Evolutionary conservation across 2,797 vertebrate genomes (phyloP).

Genomic region (Labeo calbasu): DNA sequence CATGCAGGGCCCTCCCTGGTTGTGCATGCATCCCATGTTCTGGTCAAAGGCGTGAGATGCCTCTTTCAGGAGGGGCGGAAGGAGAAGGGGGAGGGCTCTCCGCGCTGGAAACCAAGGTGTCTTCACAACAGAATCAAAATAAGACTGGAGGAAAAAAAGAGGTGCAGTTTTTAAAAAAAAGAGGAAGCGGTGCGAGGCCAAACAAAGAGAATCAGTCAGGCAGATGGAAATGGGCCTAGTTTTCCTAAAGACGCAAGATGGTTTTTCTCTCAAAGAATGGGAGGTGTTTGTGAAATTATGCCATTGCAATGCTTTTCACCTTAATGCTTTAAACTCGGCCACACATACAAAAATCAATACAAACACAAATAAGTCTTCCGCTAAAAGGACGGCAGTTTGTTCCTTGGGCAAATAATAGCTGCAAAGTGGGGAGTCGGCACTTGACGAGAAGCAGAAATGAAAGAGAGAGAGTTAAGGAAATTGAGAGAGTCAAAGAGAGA

Average conservation of each 20-base stretch:
- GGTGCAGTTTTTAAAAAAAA: conserved; percentile 10
- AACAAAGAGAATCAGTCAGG: conserved; percentile 47
- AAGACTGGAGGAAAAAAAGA: conserved; percentile 27
- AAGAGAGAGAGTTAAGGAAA: conserved; percentile 29
- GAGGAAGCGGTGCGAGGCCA: conserved; percentile 40
- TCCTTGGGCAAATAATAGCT: conserved; percentile 39
- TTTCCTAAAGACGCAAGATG: conserved; percentile 5
- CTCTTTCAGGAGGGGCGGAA: conserved; percentile 42
- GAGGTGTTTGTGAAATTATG: conserved; percentile 36
- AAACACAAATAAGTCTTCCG: conserved; percentile 47
- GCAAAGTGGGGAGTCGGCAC: conserved; percentile 37
- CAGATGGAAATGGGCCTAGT: conserved; percentile 7
- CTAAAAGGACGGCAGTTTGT: conserved; percentile 31
- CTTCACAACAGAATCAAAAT: conserved; percentile 48
- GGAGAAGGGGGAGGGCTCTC: conserved; percentile 27
- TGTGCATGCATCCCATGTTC: conserved; percentile 71
- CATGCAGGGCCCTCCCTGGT: conserved; percentile 71
- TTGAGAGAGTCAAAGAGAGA: conserved; percentile 34
- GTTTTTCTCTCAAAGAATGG: conserved; percentile 11
- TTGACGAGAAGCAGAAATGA: conserved; percentile 33
- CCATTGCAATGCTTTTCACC: conserved; percentile 21
- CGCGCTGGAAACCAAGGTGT: conserved; percentile 57
- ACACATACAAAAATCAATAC: conserved; percentile 47
- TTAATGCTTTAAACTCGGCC: conserved; percentile 41
- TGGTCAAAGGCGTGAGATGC: conserved; percentile 59